Base-by-base conservation (phyloP, 2,888 invertebrate genomes). In the Cerastis leucographa region DNA sequence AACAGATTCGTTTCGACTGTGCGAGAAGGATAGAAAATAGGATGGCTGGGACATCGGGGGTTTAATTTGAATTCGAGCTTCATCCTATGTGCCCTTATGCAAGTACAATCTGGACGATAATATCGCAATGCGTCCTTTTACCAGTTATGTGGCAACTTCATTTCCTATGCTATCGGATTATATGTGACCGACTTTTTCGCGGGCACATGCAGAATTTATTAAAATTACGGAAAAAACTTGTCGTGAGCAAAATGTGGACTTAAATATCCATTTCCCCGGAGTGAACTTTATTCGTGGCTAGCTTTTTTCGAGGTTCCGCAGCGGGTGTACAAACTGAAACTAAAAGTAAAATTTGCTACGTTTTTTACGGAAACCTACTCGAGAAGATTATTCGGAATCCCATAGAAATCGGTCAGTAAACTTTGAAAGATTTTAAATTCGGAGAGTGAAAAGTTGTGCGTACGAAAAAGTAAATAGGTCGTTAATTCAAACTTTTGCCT, bases 191-290 rank as follows among this genome's bases (percentile, higher is more conserved):
- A 74, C 19, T 35, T 65, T 62, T 67, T 51, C 56, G 56, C 44
- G 14, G 8, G 29, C n/a, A 81, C 65, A 80, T 61, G 25, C 68
- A 68, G 65, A 83, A 69, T 71, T 77, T 69, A 78, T 66, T 65
- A 66, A 65, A 72, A 83, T 61, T 49, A 80, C 35, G 51, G 59
- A 72, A 83, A 83, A 62, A 51, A 44, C 25, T 59, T 35, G 29
- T 71, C 71, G n/a, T 29, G 49, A 59, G 29, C 71, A 65, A 65
- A 82, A 76, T 64, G 40, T 40, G 29, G 61, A 56, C 54, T 71
- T 65, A 77, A 76, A 71, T 71, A 76, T 83, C 64, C 42, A 66
- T 83, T 70, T 78, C 61, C 42, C 29, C n/a, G 69, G 71, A 77
- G 61, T 67, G 56, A 66, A 69, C 22, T 66, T 81, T 81, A 42